Base-by-base conservation (phyloP, 1,140 invertebrate species). In the Lepidurus apus region DNA sequence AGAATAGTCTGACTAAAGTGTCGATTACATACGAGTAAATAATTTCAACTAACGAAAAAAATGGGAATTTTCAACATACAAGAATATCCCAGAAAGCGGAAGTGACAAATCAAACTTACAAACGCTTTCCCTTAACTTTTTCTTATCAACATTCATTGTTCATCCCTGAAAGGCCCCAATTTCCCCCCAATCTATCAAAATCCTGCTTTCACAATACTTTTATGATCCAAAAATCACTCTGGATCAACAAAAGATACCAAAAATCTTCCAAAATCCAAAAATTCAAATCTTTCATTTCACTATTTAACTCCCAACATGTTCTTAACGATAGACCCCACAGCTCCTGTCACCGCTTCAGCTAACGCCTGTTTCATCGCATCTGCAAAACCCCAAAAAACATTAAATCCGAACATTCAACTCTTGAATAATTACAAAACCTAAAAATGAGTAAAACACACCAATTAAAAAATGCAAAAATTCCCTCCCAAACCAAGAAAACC, bases 311-410 rank as follows among this genome's bases (percentile, higher is more conserved):
- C 53, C 53, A 65, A 65, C 17, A 65, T 21, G 17, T 13, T 65
- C 53, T 65, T 65, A 65, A 65, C 53, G 21, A 65, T 65, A 65
- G 53, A 65, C 7, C 53, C 53, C 53, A 65, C 53, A 65, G 53
- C 53, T 21, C 53, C 53, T 65, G 53, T 65, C 53, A 65, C 53
- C 17, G 53, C 53, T 65, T 65, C n/a, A 21, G 53, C 53, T 17
- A 65, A 65, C 17, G 53, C 53, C 21, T 65, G 53, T 65, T 65
- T 65, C 53, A 65, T 65, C 53, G 53, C 53, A 65, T 65, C 53
- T 65, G 53, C 53, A 65, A 65, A 47, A 65, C 17, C 13, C 17
- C 3, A 21, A 21, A 65, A 7, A 65, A 2, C 34, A 34, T 34
- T 34, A 34, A 34, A 3, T 4, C 34, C 4, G 4, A 34, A 34